Evolutionary conservation across 2,888 invertebrate genomes (phyloP), one percentile per base, ranked within the genome.

Genomic region (Lacanobia oleracea): DNA sequence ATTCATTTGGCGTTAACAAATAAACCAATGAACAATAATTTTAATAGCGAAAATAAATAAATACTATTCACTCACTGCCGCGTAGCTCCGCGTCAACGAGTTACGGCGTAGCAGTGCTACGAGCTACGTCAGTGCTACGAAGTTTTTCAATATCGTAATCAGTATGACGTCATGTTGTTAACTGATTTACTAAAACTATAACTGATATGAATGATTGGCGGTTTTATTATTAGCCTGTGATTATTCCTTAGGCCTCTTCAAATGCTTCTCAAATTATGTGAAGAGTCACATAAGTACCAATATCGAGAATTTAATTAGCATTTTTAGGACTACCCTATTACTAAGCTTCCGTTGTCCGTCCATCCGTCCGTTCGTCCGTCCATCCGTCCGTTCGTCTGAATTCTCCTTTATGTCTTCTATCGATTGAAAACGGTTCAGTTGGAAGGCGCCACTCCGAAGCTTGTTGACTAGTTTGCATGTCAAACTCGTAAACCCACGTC

Each of bases 91-190:
- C 50, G 59, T n/a, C 67, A 70, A 53, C 54, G 16, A 27, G 57
- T 12, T 9, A 62, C 33, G 62, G 48, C 77, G 84, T 84, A 85
- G 85, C 48, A 10, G 6, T 1, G 61, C 85, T 85, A 85, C 79
- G 81, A 48, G 77, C 83, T 85, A 83, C 86, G 83, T 81, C 83
- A 79, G 64, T 12, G 66, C 74, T 74, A 63, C 73, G 59, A 72
- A 27, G 54, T 1, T 23, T 62, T 54, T 48, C 12, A 59, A 53
- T 45, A 21, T n/a, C 23, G 18, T 33, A 9, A 61, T 67, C 48
- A 45, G 10, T 56, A 5, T 66, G 73, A 72, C 63, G 67, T 68
- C 54, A 69, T 60, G 4, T 27, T 51, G 53, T 65, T 59, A 57
- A 45, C 7, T 45, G 14, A 23, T n/a, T 40, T 21, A 61, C 18